Evolutionary conservation across 2,113 vertebrate genomes (phyloP).

Genomic region (Sebastes fasciatus): DNA sequence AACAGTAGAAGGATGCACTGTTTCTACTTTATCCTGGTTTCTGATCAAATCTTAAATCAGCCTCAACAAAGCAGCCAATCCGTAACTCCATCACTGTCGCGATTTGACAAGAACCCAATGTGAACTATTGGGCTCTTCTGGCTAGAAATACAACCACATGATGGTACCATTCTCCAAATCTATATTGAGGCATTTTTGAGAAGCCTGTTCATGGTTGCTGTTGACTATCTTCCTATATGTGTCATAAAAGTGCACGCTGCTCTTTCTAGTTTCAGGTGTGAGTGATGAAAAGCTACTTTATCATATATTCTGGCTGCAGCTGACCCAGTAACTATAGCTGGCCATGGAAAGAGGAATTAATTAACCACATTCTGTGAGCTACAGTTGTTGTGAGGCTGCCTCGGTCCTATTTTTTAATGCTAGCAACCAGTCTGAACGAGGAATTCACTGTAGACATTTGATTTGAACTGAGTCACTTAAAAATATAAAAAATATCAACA

Average conservation of each 20-base stretch:
- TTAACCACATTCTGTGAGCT: conserved; percentile 7
- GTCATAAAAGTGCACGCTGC: background rate
- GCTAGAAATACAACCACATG: background rate
- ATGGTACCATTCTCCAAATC: background rate
- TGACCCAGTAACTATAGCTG: conserved; percentile 37
- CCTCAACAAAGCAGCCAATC: background rate
- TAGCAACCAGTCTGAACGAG: background rate
- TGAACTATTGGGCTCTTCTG: background rate
- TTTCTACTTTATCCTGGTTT: conserved; percentile 19
- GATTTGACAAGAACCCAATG: background rate
- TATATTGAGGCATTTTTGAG: background rate
- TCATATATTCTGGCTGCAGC: conserved; percentile 1
- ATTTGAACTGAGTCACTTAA: background rate
- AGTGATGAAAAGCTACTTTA: background rate
- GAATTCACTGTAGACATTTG: background rate
- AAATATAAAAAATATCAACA: background rate
- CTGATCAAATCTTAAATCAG: background rate
- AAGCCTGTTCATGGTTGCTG: background rate
- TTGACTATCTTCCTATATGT: background rate
- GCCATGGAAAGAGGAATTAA: conserved; percentile 8
- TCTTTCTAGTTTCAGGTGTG: conserved; percentile 1
- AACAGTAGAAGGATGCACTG: too few species aligned
- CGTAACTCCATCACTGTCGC: background rate
- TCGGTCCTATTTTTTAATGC: conserved; percentile 20
- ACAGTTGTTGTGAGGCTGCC: background rate